Evolutionary conservation across 2,113 vertebrate genomes (phyloP), one percentile per base, ranked within the genome.

Genomic region (Prinia subflava): DNA sequence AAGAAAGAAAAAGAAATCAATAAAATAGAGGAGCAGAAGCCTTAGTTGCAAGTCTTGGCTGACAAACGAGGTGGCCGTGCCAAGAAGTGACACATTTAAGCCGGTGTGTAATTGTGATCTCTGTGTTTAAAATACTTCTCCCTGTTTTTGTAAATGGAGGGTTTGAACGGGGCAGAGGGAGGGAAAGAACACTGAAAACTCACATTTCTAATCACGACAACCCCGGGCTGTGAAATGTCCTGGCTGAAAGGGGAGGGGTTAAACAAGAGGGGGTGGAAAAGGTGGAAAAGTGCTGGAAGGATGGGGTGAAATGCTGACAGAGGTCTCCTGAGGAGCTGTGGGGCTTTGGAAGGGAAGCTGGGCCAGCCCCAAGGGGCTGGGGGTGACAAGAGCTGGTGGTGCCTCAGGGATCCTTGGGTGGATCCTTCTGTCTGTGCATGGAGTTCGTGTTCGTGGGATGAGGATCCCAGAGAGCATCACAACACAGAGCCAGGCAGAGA

Each of bases 111-210:
- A 97, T 97, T 98, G 94, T 77, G 27, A 94, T 90, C 94, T 87
- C 68, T 79, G 0, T 94, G 95, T 78, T 97, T 97, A 89, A 95
- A 94, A 98, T 97, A 91, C 64, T 97, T 98, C 75, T 88, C 92
- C 31, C 10, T 9, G 0, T 93, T 96, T 86, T 88, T 39, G 37
- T 89, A 96, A 94, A 95, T 44, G 50, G 67, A 96, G 85, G 94
- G 82, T 63, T 67, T 55, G 75, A 70, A 53, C 0, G 2, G 78
- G 83, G 62, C 1, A 4, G 89, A 73, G 85, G 73, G 57, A 77
- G 81, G 83, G 86, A 84, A 74, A 87, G 88, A 57, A 90, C 84
- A 57, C n/a, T 74, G 83, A 47, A 84, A 93, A 87, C 69, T 91
- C 12, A 79, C 63, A 59, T 78, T 94, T 68, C 83, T 50, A 73